Evolutionary conservation across 2,888 invertebrate genomes (phyloP), one percentile per base, ranked within the genome.

Genomic region (Drosophila robusta): DNA sequence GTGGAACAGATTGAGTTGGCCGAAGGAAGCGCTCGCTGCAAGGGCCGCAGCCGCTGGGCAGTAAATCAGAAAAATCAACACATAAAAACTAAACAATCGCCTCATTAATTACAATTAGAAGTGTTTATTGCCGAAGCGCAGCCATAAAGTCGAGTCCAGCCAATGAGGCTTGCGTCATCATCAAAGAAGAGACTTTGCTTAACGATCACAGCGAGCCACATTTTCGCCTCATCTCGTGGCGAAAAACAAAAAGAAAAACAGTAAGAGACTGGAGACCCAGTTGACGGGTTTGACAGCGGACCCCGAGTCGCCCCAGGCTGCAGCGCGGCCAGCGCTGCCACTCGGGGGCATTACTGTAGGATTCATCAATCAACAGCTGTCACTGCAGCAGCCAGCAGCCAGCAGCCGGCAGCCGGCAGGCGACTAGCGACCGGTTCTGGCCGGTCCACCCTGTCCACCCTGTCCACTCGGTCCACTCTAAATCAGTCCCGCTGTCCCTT

Each of bases 81-180:
- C 75, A 81, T 80, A 85, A 84, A 78, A 83, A 80, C 78, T 74
- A 81, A 89, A 88, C 88, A 89, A 89, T 87, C 78, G 87, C 70
- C 80, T 89, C 89, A 89, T 88, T 85, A 88, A 86, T 88, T 89
- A 87, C 83, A 78, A 88, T 89, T 88, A 86, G 89, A 88, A 86
- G 86, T 87, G 86, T 88, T 88, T 88, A 88, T 87, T 84, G 85
- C 82, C 51, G 65, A 76, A 71, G 80, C 77, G 70, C 74, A 79
- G 70, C 79, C 71, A 89, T 89, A 87, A 87, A 86, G 63, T 54
- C 66, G 71, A 54, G 51, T 39, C 52, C 58, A 65, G 49, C 70
- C 68, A 54, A 56, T 41, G 56, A 42, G 68, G 71, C 74, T 83
- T 83, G 84, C 84, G 83, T 86, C 87, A 85, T 80, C 86, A 86